A percentile compares a stretch with the other conserved stretches of the same genome.
These are phyloP conservation scores for Heterodera schachtii DNA, from an alignment of 1,140 invertebrate species.

Conservation along the genomic window DNA sequence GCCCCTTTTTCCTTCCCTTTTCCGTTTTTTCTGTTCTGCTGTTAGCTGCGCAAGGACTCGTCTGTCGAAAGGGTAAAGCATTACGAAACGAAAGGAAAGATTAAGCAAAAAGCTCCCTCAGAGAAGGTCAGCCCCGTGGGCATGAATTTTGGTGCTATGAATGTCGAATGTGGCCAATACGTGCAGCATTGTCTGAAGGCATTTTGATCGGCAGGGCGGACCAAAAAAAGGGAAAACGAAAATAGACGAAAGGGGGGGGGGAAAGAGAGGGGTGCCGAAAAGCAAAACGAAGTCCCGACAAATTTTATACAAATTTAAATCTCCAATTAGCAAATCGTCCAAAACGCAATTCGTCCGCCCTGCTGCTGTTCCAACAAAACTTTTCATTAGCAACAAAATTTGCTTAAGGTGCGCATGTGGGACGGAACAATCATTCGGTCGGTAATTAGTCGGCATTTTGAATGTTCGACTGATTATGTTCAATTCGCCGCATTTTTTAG, in stretches of 20 bases:
- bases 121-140: neutral
- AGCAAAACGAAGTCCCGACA: too few species aligned
- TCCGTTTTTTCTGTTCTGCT: neutral
- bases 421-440: constrained; percentile 7
- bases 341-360: too few species aligned
- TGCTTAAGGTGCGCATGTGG: constrained; percentile 4
- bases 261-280: too few species aligned
- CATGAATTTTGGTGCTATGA: constrained; percentile 2
- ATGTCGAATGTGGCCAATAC: constrained; percentile 6
- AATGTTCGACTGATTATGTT: neutral
- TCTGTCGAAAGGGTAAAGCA: neutral
- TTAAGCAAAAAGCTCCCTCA: neutral
- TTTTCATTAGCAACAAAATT: neutral
- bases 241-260: too few species aligned
- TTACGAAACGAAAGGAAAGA: too few species aligned
- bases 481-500: neutral
- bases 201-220: neutral
- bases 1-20: neutral
- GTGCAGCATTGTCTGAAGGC: constrained; percentile 14
- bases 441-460: neutral
- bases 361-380: too few species aligned
- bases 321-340: too few species aligned
- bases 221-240: too few species aligned
- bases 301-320: too few species aligned
- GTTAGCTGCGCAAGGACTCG: neutral